A percentile compares a stretch with the other conserved stretches of the same genome.
phyloP scores from a whole-genome alignment of 37 sponge, comb jelly and placozoan genomes.

The Chondrosia reniformis region DNA sequence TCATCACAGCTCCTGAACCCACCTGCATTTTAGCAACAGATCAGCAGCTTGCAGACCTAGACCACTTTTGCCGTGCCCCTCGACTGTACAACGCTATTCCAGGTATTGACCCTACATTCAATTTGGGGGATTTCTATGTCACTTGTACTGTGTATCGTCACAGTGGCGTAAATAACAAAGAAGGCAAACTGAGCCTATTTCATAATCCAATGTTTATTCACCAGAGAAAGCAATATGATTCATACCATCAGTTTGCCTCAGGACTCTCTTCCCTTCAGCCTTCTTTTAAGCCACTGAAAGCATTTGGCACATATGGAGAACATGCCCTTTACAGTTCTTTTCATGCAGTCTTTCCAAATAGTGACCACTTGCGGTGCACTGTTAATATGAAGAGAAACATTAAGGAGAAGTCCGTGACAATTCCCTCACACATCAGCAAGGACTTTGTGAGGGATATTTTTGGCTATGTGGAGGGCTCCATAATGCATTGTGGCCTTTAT shows the following conservation, averaged over 20 bases:
- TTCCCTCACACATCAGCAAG: background rate
- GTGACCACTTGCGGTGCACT: constrained; percentile 15
- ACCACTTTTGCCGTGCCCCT: background rate
- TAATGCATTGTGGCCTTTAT: too few species aligned
- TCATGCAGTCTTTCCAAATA: background rate
- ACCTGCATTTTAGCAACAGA: constrained; percentile 5
- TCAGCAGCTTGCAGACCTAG: background rate
- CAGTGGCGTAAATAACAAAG: background rate
- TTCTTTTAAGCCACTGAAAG: background rate
- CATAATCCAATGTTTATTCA: constrained; percentile 11
- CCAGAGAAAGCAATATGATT: background rate
- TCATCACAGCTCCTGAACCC: background rate
- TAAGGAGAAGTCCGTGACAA: background rate
- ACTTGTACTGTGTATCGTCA: constrained; percentile 2
- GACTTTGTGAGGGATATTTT: background rate
- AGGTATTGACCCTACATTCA: constrained; percentile 1
- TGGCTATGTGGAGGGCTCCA: constrained; percentile 11
- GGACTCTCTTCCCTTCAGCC: background rate
- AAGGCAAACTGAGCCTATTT: constrained; percentile 5
- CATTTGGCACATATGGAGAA: background rate
- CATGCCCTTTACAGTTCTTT: background rate
- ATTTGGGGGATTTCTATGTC: background rate
- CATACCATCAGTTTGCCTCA: constrained; percentile 15
- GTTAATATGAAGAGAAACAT: background rate
- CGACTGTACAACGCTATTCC: background rate